These are phyloP conservation scores for Dryocosmus kuriphilus DNA, from an alignment of 2,888 invertebrate species.

Conservation along the genomic window DNA sequence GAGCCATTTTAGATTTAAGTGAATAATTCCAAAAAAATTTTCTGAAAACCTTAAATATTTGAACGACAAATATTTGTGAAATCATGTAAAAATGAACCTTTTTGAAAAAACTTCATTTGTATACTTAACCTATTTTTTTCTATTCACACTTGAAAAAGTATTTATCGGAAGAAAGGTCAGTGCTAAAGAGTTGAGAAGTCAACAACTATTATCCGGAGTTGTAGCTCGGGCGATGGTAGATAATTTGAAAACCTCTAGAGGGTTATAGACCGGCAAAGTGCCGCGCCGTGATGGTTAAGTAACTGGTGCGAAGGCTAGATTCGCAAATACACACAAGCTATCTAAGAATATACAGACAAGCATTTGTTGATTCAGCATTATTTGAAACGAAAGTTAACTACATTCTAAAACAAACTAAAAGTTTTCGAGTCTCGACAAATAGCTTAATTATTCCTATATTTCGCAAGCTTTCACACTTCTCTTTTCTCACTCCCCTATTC, in stretches of 20 bases:
- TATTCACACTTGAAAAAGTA: no score
- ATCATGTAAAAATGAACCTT: no score
- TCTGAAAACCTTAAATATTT: no score
- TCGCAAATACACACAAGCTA: conserved; percentile 60
- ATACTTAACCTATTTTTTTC: no score
- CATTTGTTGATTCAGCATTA: conserved; percentile 16
- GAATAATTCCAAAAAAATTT: no score
- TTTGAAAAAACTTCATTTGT: no score
- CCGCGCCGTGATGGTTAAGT: conserved; percentile 72
- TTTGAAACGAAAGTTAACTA: conserved; percentile 16
- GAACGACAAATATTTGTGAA: no score
- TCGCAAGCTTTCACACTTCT: background rate
- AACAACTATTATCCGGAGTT: background rate
- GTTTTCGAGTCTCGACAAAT: background rate
- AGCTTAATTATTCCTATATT: background rate
- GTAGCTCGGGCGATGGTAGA: background rate
- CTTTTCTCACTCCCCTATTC: background rate
- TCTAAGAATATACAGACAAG: conserved; percentile 13
- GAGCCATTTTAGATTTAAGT: no score
- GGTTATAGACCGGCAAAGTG: conserved; percentile 62
- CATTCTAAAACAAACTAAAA: background rate
- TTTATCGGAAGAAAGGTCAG: background rate
- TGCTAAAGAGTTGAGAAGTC: background rate
- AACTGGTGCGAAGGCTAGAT: conserved; percentile 70
- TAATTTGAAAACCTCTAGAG: conserved; percentile 42